Base-by-base conservation (phyloP, 2,888 invertebrate genomes). In the Ommatoiulus sabulosus region DNA sequence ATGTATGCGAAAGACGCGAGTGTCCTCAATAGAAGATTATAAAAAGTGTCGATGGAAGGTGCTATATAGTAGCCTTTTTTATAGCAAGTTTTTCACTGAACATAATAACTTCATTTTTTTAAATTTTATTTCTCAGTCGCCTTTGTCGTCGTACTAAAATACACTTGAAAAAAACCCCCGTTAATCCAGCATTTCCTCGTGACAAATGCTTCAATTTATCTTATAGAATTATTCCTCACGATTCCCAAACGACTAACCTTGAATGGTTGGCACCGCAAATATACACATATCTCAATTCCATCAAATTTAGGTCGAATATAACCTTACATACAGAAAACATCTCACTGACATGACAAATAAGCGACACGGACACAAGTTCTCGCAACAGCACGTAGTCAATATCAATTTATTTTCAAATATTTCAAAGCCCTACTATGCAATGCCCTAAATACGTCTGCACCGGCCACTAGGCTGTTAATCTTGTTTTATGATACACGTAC, bases 351-450 rank as follows among this genome's bases (percentile, higher is more conserved):
- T 24, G 24, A 72, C 20, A 72, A n/a, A 8, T 24, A n/a, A 24
- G 24, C 24, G 72, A 20, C 10, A 8, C 72, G 24, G 20, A 24
- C 3, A 7, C 8, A 24, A 10, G 72, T 72, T 20, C 7, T n/a
- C 20, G 63, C n/a, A 63, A 20, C 20, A 63, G 20, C 20, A 20
- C n/a, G 6, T 8, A 72, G 72, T 72, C 72, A 72, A 72, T 72
- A 72, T n/a, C 72, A 72, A 72, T 72, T 72, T 72, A 24, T 72
- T 72, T 72, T 24, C 72, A 72, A 72, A 72, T 72, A 24, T 72
- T 72, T 72, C 72, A 72, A 72, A 72, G 8, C 8, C 24, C 24
- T 72, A 63, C 63, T 63, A 20, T 20, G 24, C n/a, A 72, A 24
- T n/a, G n/a, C 20, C n/a, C n/a, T 20, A 63, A n/a, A 63, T n/a